These are phyloP conservation scores for Stomorhina lunata DNA, from an alignment of 2,888 invertebrate genomes.

Conservation along the genomic window DNA sequence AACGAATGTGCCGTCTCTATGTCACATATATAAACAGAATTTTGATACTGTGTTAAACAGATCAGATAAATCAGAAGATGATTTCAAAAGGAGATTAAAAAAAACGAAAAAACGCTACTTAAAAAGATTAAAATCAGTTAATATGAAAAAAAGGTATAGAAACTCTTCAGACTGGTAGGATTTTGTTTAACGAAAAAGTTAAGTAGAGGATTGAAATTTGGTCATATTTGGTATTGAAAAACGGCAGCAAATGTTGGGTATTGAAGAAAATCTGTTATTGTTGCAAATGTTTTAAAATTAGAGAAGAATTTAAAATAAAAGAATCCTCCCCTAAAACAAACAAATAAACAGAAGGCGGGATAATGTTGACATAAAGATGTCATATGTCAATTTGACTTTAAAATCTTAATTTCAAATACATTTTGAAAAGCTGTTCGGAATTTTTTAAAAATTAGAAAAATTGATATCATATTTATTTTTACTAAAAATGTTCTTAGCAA, in stretches of 20 bases:
- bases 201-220: conserved; percentile 7
- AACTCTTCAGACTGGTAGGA: background rate
- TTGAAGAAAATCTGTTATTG: conserved; percentile 22
- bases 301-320: background rate
- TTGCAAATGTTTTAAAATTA: conserved; percentile 36
- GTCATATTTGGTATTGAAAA: conserved; percentile 10
- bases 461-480: background rate
- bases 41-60: conserved; percentile 52
- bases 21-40: conserved; percentile 53
- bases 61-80: conserved; percentile 36
- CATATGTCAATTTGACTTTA: conserved; percentile 74
- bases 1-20: no score
- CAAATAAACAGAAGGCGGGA: conserved; percentile 16
- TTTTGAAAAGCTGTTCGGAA: background rate
- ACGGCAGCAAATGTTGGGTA: conserved; percentile 28
- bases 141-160: conserved; percentile 62
- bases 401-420: conserved; percentile 12
- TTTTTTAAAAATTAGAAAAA: no score
- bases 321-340: conserved; percentile 14
- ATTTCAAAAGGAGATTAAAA: conserved; percentile 46
- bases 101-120: conserved; percentile 67
- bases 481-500: no score
- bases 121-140: conserved; percentile 69
- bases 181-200: conserved; percentile 26
- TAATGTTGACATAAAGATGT: conserved; percentile 74